Percentiles rank a stretch among this genome's conserved stretches.
Conservation (phyloP, 2,113 vertebrate genomes). For the Triplophysa rosa region DNA sequence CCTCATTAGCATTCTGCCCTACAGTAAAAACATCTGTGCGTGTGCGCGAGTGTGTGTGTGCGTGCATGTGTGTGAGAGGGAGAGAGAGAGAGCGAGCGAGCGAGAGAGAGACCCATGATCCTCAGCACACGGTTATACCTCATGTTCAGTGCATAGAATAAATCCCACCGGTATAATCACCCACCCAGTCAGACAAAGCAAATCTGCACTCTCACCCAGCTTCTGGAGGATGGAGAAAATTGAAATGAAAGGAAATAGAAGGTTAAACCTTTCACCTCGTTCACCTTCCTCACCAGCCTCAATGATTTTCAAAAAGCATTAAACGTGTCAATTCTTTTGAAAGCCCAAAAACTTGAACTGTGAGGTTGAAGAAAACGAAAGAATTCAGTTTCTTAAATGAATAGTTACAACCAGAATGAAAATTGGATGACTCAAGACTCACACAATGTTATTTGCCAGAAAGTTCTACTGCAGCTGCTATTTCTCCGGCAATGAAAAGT, state of each 20-base stretch:
- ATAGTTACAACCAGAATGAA: too few species aligned
- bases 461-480: too few species aligned
- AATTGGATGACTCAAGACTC: too few species aligned
- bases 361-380: not conserved
- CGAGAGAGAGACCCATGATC: constrained; percentile 56
- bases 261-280: constrained; percentile 49
- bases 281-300: constrained; percentile 25
- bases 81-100: not conserved
- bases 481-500: too few species aligned
- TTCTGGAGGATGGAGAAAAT: constrained; percentile 49
- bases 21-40: constrained; percentile 60
- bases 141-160: constrained; percentile 68
- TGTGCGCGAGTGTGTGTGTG: not conserved
- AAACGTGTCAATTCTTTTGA: not conserved
- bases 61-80: constrained; percentile 33
- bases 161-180: constrained; percentile 64
- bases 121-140: constrained; percentile 58
- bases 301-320: constrained; percentile 32
- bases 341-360: not conserved
- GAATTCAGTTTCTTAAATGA: too few species aligned
- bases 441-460: too few species aligned
- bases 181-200: constrained; percentile 57
- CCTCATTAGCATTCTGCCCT: constrained; percentile 57
- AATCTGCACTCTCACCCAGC: constrained; percentile 62
- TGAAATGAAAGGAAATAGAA: constrained; percentile 53